phyloP scores from a whole-genome alignment of 2,888 invertebrate genomes.

The Lycia hirtaria region DNA sequence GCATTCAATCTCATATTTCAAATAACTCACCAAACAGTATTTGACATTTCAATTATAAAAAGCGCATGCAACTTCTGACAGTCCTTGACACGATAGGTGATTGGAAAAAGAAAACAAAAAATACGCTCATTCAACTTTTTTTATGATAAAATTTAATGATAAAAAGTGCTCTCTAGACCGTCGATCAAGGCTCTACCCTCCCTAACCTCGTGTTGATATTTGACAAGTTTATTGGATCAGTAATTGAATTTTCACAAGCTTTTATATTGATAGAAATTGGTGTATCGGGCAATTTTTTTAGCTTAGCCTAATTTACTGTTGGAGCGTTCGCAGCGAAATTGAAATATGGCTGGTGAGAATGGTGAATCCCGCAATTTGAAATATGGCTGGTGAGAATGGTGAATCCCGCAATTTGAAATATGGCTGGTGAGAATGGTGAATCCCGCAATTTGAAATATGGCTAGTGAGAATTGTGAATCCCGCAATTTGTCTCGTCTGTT shows the following conservation, averaged over 20 bases:
- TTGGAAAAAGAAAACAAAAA: constrained; percentile 15
- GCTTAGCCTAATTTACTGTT: constrained; percentile 44
- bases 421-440: constrained; percentile 36
- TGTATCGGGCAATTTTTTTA: constrained; percentile 52
- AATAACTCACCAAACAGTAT: background rate
- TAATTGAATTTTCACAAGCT: constrained; percentile 73
- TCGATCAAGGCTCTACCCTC: constrained; percentile 42
- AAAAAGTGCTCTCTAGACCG: constrained; percentile 15
- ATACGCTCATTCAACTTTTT: constrained; percentile 4
- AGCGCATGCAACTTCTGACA: constrained; percentile 8
- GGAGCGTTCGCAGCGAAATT: constrained; percentile 36
- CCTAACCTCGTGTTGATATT: constrained; percentile 62
- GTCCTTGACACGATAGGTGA: background rate
- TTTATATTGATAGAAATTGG: constrained; percentile 64
- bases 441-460: constrained; percentile 16
- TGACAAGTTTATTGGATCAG: constrained; percentile 74
- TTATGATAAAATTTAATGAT: constrained; percentile 14
- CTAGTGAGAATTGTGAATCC: constrained; percentile 8
- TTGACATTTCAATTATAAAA: constrained; percentile 19
- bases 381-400: no score
- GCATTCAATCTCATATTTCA: background rate
- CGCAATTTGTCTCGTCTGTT: constrained; percentile 7
- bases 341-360: constrained; percentile 45
- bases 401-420: constrained; percentile 35
- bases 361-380: constrained; percentile 14